Conservation (phyloP, 1,140 invertebrate genomes). For the Mactra quadrangularis region DNA sequence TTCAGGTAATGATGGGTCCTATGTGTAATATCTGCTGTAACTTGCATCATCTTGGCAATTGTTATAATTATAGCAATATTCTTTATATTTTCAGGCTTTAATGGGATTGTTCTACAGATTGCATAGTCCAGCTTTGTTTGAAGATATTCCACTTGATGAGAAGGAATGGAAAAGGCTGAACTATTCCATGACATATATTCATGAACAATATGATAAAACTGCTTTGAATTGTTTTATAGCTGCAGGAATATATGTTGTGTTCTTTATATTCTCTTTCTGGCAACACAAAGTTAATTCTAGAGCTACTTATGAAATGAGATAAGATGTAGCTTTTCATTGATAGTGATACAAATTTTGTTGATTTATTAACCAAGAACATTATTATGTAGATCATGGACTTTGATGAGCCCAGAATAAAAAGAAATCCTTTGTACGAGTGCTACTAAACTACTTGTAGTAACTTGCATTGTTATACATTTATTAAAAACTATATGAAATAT, state of each 20-base stretch:
- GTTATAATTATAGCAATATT: background rate
- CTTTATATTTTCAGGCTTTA: slow-evolving; percentile 87
- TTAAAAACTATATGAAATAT: too few relatives aligned
- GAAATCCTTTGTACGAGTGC: too few relatives aligned
- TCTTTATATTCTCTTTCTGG: slow-evolving; percentile 92
- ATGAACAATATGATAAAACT: slow-evolving; percentile 83
- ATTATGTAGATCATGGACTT: too few relatives aligned
- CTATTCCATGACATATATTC: slow-evolving; percentile 59
- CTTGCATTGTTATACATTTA: too few relatives aligned
- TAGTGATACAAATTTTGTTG: too few relatives aligned
- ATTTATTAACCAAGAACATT: too few relatives aligned
- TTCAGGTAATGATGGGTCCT: background rate
- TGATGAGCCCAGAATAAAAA: too few relatives aligned
- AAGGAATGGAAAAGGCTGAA: slow-evolving; percentile 68
- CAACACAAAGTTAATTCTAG: slow-evolving; percentile 95
- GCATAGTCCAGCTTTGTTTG: slow-evolving; percentile 92
- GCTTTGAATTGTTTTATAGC: slow-evolving; percentile 97
- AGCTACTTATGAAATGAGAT: slow-evolving; percentile 82
- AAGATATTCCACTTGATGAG: slow-evolving; percentile 87
- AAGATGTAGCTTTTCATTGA: too few relatives aligned
- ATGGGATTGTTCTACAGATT: slow-evolving; percentile 96
- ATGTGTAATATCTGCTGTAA: background rate
- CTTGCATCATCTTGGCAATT: background rate
- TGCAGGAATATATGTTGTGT: slow-evolving; percentile 93
- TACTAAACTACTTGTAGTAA: too few relatives aligned